These are phyloP conservation scores for Scaptomyza hsui DNA, from an alignment of 1,140 invertebrate genomes.

Conservation along the genomic window DNA sequence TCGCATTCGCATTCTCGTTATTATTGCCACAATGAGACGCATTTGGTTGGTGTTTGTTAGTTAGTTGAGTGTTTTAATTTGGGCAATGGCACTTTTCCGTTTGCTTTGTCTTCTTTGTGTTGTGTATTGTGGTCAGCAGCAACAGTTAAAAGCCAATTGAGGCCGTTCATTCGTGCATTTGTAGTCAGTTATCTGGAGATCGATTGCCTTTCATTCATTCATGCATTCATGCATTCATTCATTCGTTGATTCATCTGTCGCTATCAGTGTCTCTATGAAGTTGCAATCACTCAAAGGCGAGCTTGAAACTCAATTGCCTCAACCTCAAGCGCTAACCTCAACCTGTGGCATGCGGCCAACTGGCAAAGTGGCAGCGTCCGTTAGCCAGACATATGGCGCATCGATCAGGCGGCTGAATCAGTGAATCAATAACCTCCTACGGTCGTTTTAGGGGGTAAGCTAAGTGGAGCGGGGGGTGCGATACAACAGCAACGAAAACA, in stretches of 20 bases:
- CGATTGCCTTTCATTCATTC: slow-evolving; percentile 8
- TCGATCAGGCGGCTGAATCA: slow-evolving; percentile 28
- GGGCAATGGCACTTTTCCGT: neutral
- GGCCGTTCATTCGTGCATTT: neutral
- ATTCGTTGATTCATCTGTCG: slow-evolving; percentile 1
- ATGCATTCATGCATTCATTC: slow-evolving; percentile 1
- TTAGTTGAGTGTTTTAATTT: slow-evolving; percentile 9
- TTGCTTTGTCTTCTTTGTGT: slow-evolving; percentile 6
- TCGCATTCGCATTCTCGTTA: too few relatives aligned
- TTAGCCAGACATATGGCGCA: slow-evolving; percentile 43
- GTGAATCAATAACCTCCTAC: slow-evolving; percentile 9
- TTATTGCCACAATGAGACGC: slow-evolving; percentile 19
- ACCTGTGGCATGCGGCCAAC: slow-evolving; percentile 44
- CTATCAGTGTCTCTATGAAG: slow-evolving; percentile 5
- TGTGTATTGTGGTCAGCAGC: slow-evolving; percentile 11
- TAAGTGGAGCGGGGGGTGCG: neutral
- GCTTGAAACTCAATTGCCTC: neutral
- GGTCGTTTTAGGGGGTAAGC: too few relatives aligned
- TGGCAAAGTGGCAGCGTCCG: slow-evolving; percentile 11
- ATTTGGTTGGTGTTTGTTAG: slow-evolving; percentile 11
- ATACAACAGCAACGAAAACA: slow-evolving; percentile 33
- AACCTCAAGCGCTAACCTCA: slow-evolving; percentile 9
- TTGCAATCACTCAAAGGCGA: slow-evolving; percentile 1
- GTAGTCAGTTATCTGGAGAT: slow-evolving; percentile 1
- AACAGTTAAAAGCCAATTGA: slow-evolving; percentile 14